Evolutionary conservation across 2,797 vertebrate genomes (phyloP), one percentile per base, ranked within the genome.

Genomic region (Podargus strigoides): DNA sequence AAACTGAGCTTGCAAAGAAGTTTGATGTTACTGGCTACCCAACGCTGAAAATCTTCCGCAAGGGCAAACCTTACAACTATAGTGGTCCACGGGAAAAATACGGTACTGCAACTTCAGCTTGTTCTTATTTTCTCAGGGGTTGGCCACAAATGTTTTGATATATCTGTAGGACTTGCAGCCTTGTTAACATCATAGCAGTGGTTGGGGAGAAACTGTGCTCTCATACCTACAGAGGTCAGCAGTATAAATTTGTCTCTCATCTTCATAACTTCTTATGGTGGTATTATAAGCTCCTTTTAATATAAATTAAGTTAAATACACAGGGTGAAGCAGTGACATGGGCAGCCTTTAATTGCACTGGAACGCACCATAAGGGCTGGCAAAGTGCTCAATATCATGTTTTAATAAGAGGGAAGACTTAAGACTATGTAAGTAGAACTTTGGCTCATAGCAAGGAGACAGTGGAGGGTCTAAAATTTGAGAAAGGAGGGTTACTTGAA

Each of bases 1-100:
- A 99, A 95, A 95, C 36, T 0, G 99, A 99, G 4, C 63, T 99
- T 3, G 99, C 98, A 37, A 97, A 98, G 30, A 98, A 98, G 52
- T 99, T 99, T 39, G 98, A 94, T 1, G 99, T 99, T 22, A 97
- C 98, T 1, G 98, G 99, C 47, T 99, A 99, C 87, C 99, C 99
- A 52, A 98, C 98, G 14, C 98, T 99, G 76, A 99, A 99, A 97
- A 99, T 99, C 69, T 99, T 99, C 97, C 98, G 99, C 94, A 99
- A 98, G 93, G 99, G 99, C 66, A 99, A 99, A 87, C 89, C 97
- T 66, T 99, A 99, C 5, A 99, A 99, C 41, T 99, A 99, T 97
- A 99, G 97, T 0, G 99, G 99, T n/a, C 99, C 99, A 37, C 97
- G 99, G 96, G 99, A 99, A 95, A 98, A 98, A 91, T 97, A 98